phyloP scores from a whole-genome alignment of 2,113 vertebrate genomes.

The Mobula hypostoma region DNA sequence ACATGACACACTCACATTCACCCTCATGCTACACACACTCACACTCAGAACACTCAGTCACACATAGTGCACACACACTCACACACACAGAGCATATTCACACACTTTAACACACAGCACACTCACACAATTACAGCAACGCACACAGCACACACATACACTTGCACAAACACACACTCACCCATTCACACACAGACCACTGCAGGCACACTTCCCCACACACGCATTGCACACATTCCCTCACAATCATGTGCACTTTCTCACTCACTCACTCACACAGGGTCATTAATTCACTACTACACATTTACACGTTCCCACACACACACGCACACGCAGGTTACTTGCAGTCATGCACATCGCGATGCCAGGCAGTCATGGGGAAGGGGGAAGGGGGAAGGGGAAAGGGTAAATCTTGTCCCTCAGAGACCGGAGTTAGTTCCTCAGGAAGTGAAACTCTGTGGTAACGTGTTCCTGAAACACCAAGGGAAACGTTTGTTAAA shows the following conservation, averaged over 20 bases:
- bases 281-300: too few relatives aligned
- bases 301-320: background rate
- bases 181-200: too few relatives aligned
- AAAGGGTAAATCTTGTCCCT: background rate
- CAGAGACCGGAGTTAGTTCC: background rate
- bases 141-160: background rate
- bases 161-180: background rate
- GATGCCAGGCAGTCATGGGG: background rate
- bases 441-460: slow-evolving; percentile 5
- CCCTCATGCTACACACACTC: background rate
- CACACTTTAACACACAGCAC: background rate
- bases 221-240: too few relatives aligned
- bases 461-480: background rate
- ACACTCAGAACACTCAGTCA: background rate
- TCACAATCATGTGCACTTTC: too few relatives aligned
- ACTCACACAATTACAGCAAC: background rate
- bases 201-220: too few relatives aligned
- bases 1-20: background rate
- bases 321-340: too few relatives aligned
- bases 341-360: too few relatives aligned
- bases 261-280: too few relatives aligned
- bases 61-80: background rate
- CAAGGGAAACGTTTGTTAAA: background rate
- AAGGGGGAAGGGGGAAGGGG: background rate
- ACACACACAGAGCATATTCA: background rate